These are phyloP conservation scores for Chironomus tepperi DNA, from an alignment of 1,140 invertebrate genomes.

Conservation along the genomic window DNA sequence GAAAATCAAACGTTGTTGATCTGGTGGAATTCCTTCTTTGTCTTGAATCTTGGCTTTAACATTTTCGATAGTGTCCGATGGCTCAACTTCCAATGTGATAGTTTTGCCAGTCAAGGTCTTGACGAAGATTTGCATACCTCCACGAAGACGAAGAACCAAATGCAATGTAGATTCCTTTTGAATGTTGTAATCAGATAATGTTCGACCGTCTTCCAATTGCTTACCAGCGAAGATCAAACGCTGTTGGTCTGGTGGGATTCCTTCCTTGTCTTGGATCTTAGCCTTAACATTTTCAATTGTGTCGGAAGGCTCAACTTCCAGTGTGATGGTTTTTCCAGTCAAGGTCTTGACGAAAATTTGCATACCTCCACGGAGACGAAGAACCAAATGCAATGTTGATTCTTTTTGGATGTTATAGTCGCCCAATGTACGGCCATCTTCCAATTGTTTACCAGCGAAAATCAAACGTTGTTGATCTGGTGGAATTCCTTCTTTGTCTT, in stretches of 20 bases:
- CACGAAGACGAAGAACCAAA: constrained; percentile 73
- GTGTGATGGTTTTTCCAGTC: constrained; percentile 70
- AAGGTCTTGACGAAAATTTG: constrained; percentile 74
- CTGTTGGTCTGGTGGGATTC: constrained; percentile 61
- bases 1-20: no score
- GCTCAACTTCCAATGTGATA: constrained; percentile 59
- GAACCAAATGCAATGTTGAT: no score
- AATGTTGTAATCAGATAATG: constrained; percentile 55
- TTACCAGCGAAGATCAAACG: constrained; percentile 62
- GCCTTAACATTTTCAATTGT: constrained; percentile 72
- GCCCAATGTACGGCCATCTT: no score
- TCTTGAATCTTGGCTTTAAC: constrained; percentile 67
- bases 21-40: constrained; percentile 44
- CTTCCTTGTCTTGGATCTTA: constrained; percentile 68
- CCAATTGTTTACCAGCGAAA: no score
- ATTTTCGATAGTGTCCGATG: constrained; percentile 69
- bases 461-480: constrained; percentile 47
- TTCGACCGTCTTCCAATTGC: constrained; percentile 60
- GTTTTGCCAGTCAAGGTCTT: constrained; percentile 65
- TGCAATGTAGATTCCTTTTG: constrained; percentile 90
- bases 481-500: constrained; percentile 56
- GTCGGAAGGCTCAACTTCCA: constrained; percentile 67
- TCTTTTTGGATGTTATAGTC: no score
- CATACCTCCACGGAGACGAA: constrained; percentile 56
- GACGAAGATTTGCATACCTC: constrained; percentile 76